Evolutionary conservation across 2,888 invertebrate species (phyloP).

Genomic region (Phanerotoma sp.): DNA sequence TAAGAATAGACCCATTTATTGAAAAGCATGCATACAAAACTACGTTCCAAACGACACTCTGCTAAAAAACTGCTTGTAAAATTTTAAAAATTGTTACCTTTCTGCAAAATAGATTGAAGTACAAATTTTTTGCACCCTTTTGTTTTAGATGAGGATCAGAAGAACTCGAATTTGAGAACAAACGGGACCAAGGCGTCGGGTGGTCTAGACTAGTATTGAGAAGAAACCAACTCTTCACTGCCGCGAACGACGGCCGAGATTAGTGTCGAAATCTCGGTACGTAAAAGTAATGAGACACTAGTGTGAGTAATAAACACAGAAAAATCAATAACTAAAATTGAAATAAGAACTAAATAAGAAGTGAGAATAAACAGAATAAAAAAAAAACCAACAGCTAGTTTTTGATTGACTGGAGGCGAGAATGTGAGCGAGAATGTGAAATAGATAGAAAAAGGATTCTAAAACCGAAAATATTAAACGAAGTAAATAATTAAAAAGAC

Average conservation of each 20-base stretch:
- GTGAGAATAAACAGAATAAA: not conserved
- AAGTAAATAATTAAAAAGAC: not conserved
- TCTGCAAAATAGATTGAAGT: too few species aligned
- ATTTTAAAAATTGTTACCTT: too few species aligned
- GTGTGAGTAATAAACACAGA: conserved; percentile 17
- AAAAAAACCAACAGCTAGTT: not conserved
- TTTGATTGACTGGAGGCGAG: conserved; percentile 8
- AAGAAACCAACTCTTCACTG: conserved; percentile 44
- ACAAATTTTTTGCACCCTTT: not conserved
- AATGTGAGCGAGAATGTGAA: conserved; percentile 2
- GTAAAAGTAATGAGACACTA: conserved; percentile 14
- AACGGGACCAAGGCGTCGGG: conserved; percentile 64
- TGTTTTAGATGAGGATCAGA: conserved; percentile 61
- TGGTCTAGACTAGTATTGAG: conserved; percentile 55
- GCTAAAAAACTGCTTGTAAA: too few species aligned
- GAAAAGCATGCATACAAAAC: too few species aligned
- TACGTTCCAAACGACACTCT: too few species aligned
- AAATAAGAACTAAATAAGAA: not conserved
- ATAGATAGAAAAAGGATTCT: not conserved
- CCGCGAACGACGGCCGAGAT: conserved; percentile 38
- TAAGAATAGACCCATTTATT: too few species aligned
- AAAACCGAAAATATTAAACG: not conserved
- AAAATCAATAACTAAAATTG: conserved; percentile 5
- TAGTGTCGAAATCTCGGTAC: conserved; percentile 9
- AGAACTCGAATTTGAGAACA: conserved; percentile 63